phyloP scores from a whole-genome alignment of 2,113 vertebrate species.

The Barnardius zonarius region DNA sequence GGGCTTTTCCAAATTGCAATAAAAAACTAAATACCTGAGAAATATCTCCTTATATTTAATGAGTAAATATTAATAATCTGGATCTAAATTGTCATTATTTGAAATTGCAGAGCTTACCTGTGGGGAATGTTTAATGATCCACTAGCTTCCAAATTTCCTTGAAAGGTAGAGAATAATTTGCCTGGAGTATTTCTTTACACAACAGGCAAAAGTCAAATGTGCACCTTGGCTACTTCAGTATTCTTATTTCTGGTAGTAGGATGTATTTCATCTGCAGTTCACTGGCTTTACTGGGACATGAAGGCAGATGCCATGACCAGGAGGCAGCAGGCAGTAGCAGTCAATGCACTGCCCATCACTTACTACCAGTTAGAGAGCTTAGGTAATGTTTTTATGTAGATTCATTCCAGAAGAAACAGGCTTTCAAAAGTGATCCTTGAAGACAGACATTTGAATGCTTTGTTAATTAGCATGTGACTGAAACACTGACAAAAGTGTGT shows the following conservation, averaged over 20 bases:
- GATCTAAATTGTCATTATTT: neutral
- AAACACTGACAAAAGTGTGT: neutral
- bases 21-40: neutral
- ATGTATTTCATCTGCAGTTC: neutral
- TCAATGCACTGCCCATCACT: neutral
- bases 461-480: neutral
- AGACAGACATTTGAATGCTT: neutral
- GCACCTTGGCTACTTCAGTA: neutral
- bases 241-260: neutral
- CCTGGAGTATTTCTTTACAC: neutral
- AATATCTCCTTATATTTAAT: neutral
- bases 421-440: neutral
- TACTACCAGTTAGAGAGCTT: neutral
- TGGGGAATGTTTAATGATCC: neutral
- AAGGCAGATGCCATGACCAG: neutral
- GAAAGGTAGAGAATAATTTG: neutral
- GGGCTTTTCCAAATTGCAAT: neutral
- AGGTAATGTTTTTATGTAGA: neutral
- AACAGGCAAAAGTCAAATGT: neutral
- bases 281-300: rapidly evolving
- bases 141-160: neutral
- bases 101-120: neutral
- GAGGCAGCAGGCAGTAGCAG: neutral
- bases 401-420: neutral
- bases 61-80: constrained; percentile 1